Evolutionary conservation across 2,113 vertebrate genomes (phyloP).

Genomic region (Verasper variegatus): DNA sequence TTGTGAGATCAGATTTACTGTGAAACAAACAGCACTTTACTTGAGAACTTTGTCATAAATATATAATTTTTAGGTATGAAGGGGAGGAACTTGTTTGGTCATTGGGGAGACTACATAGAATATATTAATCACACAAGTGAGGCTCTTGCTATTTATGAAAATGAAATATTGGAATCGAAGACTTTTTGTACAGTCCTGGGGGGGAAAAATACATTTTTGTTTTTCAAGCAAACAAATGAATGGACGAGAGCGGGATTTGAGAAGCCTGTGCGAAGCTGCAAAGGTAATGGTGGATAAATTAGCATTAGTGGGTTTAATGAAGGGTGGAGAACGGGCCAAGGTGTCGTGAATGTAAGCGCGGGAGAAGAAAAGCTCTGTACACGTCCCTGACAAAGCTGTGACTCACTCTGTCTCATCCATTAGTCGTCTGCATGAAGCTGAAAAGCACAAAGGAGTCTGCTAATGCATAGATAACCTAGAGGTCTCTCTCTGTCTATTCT

Average conservation of each 20-base stretch:
- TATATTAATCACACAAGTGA: not conserved
- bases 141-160: not conserved
- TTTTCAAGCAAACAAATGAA: not conserved
- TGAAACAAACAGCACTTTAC: no score
- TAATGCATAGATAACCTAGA: slow-evolving; percentile 73
- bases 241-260: not conserved
- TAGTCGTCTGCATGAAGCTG: slow-evolving; percentile 61
- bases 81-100: no score
- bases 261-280: slow-evolving; percentile 18
- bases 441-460: slow-evolving; percentile 69
- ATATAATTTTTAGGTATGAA: no score
- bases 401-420: slow-evolving; percentile 75
- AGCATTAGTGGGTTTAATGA: slow-evolving; percentile 48
- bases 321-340: slow-evolving; percentile 26
- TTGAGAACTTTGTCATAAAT: no score
- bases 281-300: slow-evolving; percentile 54
- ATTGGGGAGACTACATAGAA: not conserved
- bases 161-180: no score
- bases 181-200: not conserved
- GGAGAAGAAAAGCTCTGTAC: slow-evolving; percentile 61
- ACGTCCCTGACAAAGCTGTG: slow-evolving; percentile 63
- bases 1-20: not conserved
- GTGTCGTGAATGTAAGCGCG: slow-evolving; percentile 46
- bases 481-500: slow-evolving; percentile 50
- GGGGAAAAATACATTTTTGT: not conserved